Evolutionary conservation across 2,888 invertebrate genomes (phyloP), one percentile per base, ranked within the genome.

Genomic region (Cryptocheilus praepositus): DNA sequence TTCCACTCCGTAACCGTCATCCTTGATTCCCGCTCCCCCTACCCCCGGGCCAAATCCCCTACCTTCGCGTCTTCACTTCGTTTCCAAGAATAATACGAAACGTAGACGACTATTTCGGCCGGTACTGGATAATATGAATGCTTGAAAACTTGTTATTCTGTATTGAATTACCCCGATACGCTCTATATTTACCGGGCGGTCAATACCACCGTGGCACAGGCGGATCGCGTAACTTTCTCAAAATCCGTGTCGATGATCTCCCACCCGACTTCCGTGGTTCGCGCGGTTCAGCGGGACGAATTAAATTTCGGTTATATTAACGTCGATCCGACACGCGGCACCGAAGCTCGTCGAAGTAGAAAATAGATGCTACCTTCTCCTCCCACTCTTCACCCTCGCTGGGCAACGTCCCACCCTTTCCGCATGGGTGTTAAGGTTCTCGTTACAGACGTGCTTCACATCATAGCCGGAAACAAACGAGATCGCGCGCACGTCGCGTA

Each of bases 381-480:
- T 45, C 19, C 44, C 13, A 49, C 43, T 46, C 51, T 18, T 56
- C 7, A 5, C 3, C 4, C 28, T 3, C 28, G 28, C 28, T 22
- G 22, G 15, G 25, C 51, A 21, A n/a, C 49, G 4, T 46, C 28
- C 54, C 21, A 21, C 19, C 59, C 61, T 49, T 54, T 25, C 36
- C 36, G 11, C 36, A 36, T 51, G 43, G 66, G 61, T 64, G 73
- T 69, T 64, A 69, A 77, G 71, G 63, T 70, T 76, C 79, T 73
- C 73, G 73, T 67, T 76, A 70, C 67, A 67, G 72, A 56, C 59
- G 61, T 64, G 65, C 61, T 64, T 76, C 73, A 63, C 66, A 67
- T 73, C 79, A 19, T 57, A 58, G 66, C 79, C 79, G 75, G 81
- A 80, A 81, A 79, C 81, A 77, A 80, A 79, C 73, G 70, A 63